These are phyloP conservation scores for Mixornis gularis DNA, from an alignment of 2,113 vertebrate species.

Conservation along the genomic window DNA sequence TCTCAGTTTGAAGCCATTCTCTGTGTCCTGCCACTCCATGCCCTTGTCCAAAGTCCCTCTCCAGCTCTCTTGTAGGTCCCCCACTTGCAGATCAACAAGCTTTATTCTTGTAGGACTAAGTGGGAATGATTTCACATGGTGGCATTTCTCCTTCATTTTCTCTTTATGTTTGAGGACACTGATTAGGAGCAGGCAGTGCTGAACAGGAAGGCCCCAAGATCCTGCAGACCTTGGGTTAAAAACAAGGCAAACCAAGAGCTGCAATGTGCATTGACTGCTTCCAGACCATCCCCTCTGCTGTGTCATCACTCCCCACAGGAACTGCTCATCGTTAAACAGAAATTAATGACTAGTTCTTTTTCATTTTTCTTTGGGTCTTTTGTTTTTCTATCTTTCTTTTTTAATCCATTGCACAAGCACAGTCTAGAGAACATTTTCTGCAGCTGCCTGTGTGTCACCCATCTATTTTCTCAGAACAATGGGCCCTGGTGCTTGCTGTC, in stretches of 20 bases:
- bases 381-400: not conserved
- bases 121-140: not conserved
- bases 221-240: not conserved
- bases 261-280: not conserved
- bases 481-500: not conserved
- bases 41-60: not conserved
- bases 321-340: not conserved
- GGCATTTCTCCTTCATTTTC: not conserved
- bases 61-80: not conserved
- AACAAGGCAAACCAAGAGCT: not conserved
- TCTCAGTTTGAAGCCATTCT: not conserved
- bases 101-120: not conserved
- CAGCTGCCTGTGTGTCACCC: not conserved
- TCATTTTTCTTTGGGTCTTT: not conserved
- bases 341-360: not conserved
- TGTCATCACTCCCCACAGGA: not conserved
- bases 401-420: not conserved
- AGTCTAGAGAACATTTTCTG: not conserved
- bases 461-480: not conserved
- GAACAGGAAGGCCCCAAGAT: not conserved
- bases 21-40: not conserved
- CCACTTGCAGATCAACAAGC: not conserved
- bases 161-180: not conserved
- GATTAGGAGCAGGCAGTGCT: not conserved
- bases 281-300: not conserved